phyloP scores from a whole-genome alignment of 1,140 invertebrate species.

The Arion vulgaris region DNA sequence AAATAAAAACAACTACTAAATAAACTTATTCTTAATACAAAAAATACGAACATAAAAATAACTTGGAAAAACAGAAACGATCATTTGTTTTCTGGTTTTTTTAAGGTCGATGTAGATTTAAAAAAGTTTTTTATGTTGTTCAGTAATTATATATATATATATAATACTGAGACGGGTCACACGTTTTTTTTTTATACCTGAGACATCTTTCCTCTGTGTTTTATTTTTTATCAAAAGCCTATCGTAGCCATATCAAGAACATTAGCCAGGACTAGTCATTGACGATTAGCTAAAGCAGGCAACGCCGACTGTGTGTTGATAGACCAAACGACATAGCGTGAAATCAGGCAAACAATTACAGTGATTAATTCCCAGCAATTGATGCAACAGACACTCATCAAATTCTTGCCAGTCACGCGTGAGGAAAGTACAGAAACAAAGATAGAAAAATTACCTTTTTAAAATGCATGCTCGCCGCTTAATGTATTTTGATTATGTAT shows the following conservation, averaged over 20 bases:
- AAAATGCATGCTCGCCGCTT: background rate
- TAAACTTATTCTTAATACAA: no score
- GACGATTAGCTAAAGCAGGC: no score
- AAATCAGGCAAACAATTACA: conserved; percentile 36
- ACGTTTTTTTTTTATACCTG: no score
- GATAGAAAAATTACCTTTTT: background rate
- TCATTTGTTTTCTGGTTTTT: no score
- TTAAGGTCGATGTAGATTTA: no score
- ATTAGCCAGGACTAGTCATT: no score
- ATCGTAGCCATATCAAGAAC: no score
- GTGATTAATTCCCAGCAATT: conserved; percentile 37
- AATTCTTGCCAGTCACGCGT: background rate
- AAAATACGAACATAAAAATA: background rate
- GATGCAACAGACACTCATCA: conserved; percentile 1
- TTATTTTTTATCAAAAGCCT: background rate
- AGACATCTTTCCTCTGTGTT: no score
- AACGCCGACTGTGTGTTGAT: conserved; percentile 24
- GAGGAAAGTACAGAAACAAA: background rate
- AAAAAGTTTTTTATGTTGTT: no score
- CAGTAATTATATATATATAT: background rate
- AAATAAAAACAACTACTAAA: no score
- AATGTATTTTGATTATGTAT: conserved; percentile 2
- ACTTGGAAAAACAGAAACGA: background rate
- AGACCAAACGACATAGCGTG: conserved; percentile 28
- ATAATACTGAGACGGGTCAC: background rate